These are phyloP conservation scores for Corythornis leucogaster DNA, from an alignment of 2,797 vertebrate species.

Conservation along the genomic window DNA sequence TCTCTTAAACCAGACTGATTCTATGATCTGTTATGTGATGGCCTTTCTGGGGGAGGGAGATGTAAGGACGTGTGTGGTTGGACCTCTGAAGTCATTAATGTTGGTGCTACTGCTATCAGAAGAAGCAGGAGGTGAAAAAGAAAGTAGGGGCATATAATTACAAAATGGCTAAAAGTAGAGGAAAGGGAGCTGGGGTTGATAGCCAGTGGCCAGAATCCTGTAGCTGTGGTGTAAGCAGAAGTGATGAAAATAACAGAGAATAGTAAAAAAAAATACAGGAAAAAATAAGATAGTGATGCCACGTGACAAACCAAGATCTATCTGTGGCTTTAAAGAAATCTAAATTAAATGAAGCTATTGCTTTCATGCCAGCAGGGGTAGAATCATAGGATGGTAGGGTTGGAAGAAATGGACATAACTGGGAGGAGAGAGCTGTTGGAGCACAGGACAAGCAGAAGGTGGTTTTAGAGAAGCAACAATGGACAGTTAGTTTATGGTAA, in stretches of 20 bases:
- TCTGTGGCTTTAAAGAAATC: background rate
- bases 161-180: background rate
- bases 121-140: background rate
- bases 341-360: background rate
- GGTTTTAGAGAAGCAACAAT: background rate
- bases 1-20: background rate
- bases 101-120: background rate
- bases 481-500: constrained; percentile 59
- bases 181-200: background rate
- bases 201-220: background rate
- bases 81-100: background rate
- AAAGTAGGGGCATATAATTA: background rate
- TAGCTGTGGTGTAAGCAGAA: background rate
- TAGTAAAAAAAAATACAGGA: background rate
- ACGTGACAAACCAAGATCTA: background rate
- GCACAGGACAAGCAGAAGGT: background rate
- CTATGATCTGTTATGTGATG: background rate
- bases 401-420: background rate
- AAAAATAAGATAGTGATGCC: background rate
- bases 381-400: background rate
- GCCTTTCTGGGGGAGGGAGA: background rate
- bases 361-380: background rate
- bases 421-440: background rate
- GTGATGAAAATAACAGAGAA: background rate
- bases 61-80: background rate